Conservation (phyloP, 2,888 invertebrate species). For the Dryobotodes eremita region DNA sequence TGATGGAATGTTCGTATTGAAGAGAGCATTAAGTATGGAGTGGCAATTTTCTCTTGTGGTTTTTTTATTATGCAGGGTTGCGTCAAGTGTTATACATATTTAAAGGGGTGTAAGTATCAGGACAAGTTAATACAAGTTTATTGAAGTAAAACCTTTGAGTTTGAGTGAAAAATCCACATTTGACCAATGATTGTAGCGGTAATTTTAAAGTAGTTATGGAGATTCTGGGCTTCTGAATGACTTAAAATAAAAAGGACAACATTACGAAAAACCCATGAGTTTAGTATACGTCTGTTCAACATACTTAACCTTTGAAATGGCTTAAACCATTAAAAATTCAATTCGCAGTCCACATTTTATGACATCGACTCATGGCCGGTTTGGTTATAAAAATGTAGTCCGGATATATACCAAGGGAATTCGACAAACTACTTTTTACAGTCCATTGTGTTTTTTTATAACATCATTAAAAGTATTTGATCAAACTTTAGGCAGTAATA, state of each 20-base stretch:
- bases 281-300: background rate
- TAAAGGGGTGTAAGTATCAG: background rate
- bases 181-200: background rate
- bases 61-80: constrained; percentile 17
- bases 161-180: background rate
- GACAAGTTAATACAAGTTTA: background rate
- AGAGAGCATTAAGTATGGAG: constrained; percentile 14
- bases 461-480: constrained; percentile 40
- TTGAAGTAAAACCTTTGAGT: background rate
- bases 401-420: background rate
- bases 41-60: background rate
- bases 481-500: constrained; percentile 17
- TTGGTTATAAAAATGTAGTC: constrained; percentile 30
- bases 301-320: constrained; percentile 9
- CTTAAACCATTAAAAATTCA: constrained; percentile 29
- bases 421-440: constrained; percentile 29
- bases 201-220: background rate
- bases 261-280: background rate
- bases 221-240: background rate
- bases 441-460: constrained; percentile 43
- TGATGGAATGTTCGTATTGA: constrained; percentile 26
- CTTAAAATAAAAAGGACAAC: background rate
- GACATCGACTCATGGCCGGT: constrained; percentile 11
- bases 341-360: constrained; percentile 34
- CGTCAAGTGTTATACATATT: background rate